These are phyloP conservation scores for Eupithecia exiguata DNA, from an alignment of 2,888 invertebrate species.

Conservation along the genomic window DNA sequence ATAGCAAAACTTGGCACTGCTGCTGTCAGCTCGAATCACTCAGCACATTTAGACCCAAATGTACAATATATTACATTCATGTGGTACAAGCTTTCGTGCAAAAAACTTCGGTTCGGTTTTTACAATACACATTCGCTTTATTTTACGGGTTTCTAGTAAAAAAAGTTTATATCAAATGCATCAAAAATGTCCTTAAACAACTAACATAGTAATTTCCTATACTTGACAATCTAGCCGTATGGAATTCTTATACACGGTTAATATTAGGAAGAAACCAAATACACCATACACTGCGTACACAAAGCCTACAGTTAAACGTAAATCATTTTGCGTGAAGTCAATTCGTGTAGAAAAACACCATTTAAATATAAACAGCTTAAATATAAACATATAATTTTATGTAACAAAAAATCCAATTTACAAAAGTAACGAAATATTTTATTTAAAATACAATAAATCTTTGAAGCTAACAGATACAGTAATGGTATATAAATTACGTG, in stretches of 20 bases:
- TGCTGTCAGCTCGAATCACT: constrained; percentile 80
- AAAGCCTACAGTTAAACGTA: constrained; percentile 76
- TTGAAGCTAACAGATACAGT: constrained; percentile 76
- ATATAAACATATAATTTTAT: constrained; percentile 78
- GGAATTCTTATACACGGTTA: constrained; percentile 74
- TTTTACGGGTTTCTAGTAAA: constrained; percentile 81
- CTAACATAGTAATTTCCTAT: constrained; percentile 80
- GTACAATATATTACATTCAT: constrained; percentile 83
- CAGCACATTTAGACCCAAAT: constrained; percentile 83
- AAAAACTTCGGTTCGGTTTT: constrained; percentile 78
- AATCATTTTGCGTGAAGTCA: constrained; percentile 76
- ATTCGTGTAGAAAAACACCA: constrained; percentile 77
- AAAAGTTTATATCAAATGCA: constrained; percentile 84
- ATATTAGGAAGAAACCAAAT: constrained; percentile 77
- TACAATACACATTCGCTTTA: constrained; percentile 78
- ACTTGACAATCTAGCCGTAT: constrained; percentile 73
- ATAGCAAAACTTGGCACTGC: constrained; percentile 82
- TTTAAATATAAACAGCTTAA: constrained; percentile 81
- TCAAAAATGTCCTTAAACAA: constrained; percentile 84
- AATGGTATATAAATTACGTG: constrained; percentile 61
- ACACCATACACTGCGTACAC: constrained; percentile 78
- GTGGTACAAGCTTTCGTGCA: constrained; percentile 80
- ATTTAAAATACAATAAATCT: constrained; percentile 75
- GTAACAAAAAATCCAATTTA: constrained; percentile 81
- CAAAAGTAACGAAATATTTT: constrained; percentile 79